Evolutionary conservation across 2,113 vertebrate genomes (phyloP), one percentile per base, ranked within the genome.

Genomic region (Scomber japonicus): DNA sequence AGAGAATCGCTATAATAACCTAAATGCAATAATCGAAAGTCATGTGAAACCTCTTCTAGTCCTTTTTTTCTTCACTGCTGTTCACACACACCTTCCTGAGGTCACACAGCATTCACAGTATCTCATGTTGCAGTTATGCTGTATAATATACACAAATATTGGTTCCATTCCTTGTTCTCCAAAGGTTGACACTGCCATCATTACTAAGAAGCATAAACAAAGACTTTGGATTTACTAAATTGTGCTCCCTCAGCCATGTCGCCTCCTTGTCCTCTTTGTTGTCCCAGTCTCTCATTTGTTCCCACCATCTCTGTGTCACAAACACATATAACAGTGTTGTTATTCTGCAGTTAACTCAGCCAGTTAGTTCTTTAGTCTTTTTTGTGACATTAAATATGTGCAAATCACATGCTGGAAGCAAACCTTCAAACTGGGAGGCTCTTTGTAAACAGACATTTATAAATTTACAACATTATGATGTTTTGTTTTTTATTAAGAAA

Each of bases 401-500:
- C 55, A 76, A 71, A 82, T 21, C 71, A 68, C 65, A 45, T 19
- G 50, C 65, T 24, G 64, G 5, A 75, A 77, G 48, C 21, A 71
- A 85, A 66, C 67, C 71, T 84, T 87, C 56, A 55, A 84, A 50
- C 35, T n/a, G 15, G 63, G 63, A 74, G 51, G 40, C 76, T 63
- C 59, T 82, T 60, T 67, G 76, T 80, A 82, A 88, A 84, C 79
- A 80, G 66, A 78, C 70, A 68, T 75, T 90, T 83, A 83, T 88
- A 81, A 57, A 91, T 93, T 71, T 84, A 13, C 13, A 75, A 82
- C 80, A 84, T 87, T 81, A 62, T 69, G 17, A 67, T 76, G 66
- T 83, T 91, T 83, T 85, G 80, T 90, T 90, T 76, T 27, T 91
- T 90, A 90, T 92, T 88, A 86, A 84, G 82, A 82, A 89, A 89